phyloP scores from a whole-genome alignment of 1,140 invertebrate species.

The Listronotus bonariensis region DNA sequence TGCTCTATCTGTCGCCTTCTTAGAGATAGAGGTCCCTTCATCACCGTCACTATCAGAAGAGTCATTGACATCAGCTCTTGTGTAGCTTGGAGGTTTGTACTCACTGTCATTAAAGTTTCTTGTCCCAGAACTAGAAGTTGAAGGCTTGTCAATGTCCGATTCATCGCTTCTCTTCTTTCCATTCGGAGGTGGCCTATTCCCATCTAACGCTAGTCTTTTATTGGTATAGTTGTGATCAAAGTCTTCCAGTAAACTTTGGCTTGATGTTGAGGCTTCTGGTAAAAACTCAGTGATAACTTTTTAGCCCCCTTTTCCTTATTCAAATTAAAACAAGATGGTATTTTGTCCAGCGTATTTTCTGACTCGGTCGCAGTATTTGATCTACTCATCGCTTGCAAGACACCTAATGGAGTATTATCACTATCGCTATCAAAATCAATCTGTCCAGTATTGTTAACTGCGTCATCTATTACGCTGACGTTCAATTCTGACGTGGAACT shows the following conservation, averaged over 20 bases:
- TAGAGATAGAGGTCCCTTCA: neutral
- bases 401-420: slow-evolving; percentile 39
- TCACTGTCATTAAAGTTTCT: neutral
- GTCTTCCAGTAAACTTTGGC: slow-evolving; percentile 11
- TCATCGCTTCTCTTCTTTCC: neutral
- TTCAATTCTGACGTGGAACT: slow-evolving; percentile 53
- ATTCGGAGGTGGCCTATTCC: neutral
- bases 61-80: neutral
- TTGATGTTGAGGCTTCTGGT: slow-evolving; percentile 10
- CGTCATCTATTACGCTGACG: slow-evolving; percentile 45
- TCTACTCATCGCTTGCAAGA: slow-evolving; percentile 26
- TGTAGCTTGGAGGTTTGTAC: neutral
- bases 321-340: neutral
- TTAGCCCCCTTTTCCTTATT: neutral
- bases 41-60: slow-evolving; percentile 3
- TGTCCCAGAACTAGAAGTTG: neutral
- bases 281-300: neutral
- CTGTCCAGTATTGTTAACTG: slow-evolving; percentile 14
- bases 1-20: neutral
- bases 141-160: neutral
- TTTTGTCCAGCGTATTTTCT: slow-evolving; percentile 22
- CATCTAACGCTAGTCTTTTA: neutral
- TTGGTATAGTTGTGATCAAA: slow-evolving; percentile 24
- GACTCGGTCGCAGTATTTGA: slow-evolving; percentile 33
- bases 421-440: slow-evolving; percentile 38